A percentile compares a stretch with the other conserved stretches of the same genome.
Conservation (phyloP, 1,140 invertebrate genomes). For the Lysiphlebus fabarum region DNA sequence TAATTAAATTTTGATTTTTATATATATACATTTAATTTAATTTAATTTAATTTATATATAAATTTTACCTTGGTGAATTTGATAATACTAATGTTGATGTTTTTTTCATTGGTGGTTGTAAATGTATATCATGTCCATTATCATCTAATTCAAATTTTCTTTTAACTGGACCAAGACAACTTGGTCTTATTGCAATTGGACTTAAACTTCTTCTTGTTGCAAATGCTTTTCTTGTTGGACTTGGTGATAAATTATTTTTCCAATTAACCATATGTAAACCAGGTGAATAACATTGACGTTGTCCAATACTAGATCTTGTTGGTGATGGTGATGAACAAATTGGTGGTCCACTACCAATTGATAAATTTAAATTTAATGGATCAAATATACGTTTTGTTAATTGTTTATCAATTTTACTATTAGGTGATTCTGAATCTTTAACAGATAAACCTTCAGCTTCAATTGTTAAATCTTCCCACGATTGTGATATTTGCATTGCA, state of each 20-base stretch:
- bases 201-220: conserved; percentile 77
- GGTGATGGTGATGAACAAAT: conserved; percentile 67
- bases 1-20: no score
- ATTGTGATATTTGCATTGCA: conserved; percentile 86
- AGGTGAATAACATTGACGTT: conserved; percentile 64
- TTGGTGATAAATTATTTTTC: conserved; percentile 70
- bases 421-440: conserved; percentile 50
- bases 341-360: conserved; percentile 44
- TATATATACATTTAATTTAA: no score
- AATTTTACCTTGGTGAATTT: conserved; percentile 47
- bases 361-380: conserved; percentile 49
- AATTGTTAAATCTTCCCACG: conserved; percentile 82
- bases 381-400: conserved; percentile 47
- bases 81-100: conserved; percentile 49
- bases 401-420: conserved; percentile 45
- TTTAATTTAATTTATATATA: no score
- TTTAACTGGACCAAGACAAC: conserved; percentile 64
- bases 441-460: conserved; percentile 60
- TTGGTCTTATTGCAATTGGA: conserved; percentile 73
- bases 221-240: conserved; percentile 76
- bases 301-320: conserved; percentile 57
- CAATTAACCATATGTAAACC: conserved; percentile 58
- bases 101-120: conserved; percentile 59
- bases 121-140: conserved; percentile 48
- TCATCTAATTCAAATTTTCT: conserved; percentile 77